Base-by-base conservation (phyloP, 2,888 invertebrate genomes). In the Drosophila colorata region DNA sequence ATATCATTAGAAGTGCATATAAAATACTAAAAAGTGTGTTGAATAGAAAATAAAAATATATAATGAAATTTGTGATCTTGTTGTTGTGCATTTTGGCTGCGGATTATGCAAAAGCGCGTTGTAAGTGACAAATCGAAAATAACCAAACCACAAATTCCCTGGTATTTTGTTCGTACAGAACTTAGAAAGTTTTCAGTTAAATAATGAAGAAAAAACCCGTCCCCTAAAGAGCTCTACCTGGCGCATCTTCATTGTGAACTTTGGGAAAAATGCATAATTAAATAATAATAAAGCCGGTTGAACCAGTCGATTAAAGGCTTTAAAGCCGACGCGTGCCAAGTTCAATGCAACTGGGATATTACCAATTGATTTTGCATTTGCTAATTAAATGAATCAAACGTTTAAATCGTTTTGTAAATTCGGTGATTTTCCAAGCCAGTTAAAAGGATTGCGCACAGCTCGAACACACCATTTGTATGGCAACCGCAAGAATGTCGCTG, bases 401-500 rank as follows among this genome's bases (percentile, higher is more conserved):
- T 41, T 46, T 5, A n/a, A 18, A 35, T 37, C 0, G 11, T 1
- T 37, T 18, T 56, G 25, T 4, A 23, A 11, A 43, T 33, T 46
- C 38, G 25, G 25, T 40, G 11, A 46, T 37, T 47, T 48, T 33
- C 35, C 61, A 47, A 48, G 7, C 2, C 18, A 23, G 5, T 8
- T 2, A 14, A 6, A 55, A 18, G 7, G 9, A 8, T 35, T 23
- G 13, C 13, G 35, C 23, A 47, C 7, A 38, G 9, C 47, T 18
- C 14, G 9, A 14, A 14, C 28, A 5, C 20, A n/a, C 23, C 16
- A 33, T 18, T 44, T 28, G 43, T 53, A 20, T 28, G 40, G 13
- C 31, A 31, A 68, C 63, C 69, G 23, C 72, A 68, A 51, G 63
- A 87, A 84, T 87, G 79, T 78, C 81, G 44, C 16, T n/a, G 11